A percentile compares a stretch with the other conserved stretches of the same genome.
Conservation (phyloP, 2,888 invertebrate genomes). For the Heliconius ismenius region DNA sequence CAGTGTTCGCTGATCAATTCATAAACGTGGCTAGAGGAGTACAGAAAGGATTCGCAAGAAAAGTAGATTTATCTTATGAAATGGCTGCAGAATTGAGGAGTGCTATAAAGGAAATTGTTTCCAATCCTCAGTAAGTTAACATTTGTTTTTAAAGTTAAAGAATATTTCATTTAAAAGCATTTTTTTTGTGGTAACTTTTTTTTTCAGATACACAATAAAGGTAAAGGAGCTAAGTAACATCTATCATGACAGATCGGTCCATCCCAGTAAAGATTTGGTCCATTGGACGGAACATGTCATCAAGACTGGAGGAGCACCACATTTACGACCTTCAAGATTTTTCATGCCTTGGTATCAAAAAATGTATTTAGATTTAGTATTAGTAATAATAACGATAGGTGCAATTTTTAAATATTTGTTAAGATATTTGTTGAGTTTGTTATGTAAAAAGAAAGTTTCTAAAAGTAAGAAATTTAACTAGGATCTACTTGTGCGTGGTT, state of each 20-base stretch:
- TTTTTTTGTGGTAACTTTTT: background rate
- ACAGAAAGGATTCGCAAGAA: constrained; percentile 54
- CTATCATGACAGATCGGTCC: constrained; percentile 56
- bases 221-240: constrained; percentile 56
- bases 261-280: constrained; percentile 53
- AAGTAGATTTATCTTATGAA: constrained; percentile 52
- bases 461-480: constrained; percentile 21
- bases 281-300: constrained; percentile 63
- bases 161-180: background rate
- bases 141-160: too few relatives aligned
- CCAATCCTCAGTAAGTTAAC: constrained; percentile 53
- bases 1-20: constrained; percentile 60
- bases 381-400: constrained; percentile 20
- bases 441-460: constrained; percentile 10
- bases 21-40: constrained; percentile 56
- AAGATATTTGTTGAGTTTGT: background rate
- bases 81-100: constrained; percentile 51
- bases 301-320: constrained; percentile 56
- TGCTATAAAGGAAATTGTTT: constrained; percentile 55
- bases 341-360: constrained; percentile 59
- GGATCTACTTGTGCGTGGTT: background rate
- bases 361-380: constrained; percentile 55
- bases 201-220: constrained; percentile 42
- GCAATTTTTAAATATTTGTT: constrained; percentile 3
- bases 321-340: constrained; percentile 58